Conservation (phyloP, 2,113 vertebrate genomes). For the Carassius carassius region DNA sequence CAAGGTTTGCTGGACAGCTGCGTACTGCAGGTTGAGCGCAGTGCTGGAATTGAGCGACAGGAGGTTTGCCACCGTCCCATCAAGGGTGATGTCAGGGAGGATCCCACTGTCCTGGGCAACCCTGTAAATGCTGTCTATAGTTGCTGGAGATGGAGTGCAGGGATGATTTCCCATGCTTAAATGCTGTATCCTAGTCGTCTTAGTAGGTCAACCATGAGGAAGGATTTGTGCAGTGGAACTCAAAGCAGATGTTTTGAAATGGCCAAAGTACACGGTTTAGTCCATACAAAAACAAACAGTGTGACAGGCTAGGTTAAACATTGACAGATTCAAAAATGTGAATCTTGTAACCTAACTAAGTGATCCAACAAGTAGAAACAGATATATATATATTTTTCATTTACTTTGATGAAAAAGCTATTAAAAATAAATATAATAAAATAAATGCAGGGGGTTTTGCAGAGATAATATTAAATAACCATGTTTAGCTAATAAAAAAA, state of each 20-base stretch:
- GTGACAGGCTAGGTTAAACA: conserved; percentile 49
- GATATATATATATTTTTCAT: neutral
- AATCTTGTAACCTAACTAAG: neutral
- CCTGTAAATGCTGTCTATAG: conserved; percentile 69
- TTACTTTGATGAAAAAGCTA: neutral
- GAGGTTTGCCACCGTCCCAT: conserved; percentile 66
- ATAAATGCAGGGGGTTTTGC: too few species aligned
- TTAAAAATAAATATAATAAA: too few species aligned
- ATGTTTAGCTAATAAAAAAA: too few species aligned
- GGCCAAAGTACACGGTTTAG: conserved; percentile 31
- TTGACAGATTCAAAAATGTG: conserved; percentile 19
- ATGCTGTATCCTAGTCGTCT: neutral
- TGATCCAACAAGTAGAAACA: neutral
- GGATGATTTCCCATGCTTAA: conserved; percentile 55
- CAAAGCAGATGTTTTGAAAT: neutral
- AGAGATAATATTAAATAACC: too few species aligned
- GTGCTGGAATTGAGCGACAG: conserved; percentile 72
- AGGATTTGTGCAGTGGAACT: neutral
- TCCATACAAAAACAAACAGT: conserved; percentile 37
- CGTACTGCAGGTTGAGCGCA: conserved; percentile 66
- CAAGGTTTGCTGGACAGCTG: conserved; percentile 62
- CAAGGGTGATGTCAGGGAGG: conserved; percentile 73
- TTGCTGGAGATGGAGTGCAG: conserved; percentile 64
- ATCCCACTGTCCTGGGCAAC: conserved; percentile 66
- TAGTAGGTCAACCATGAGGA: conserved; percentile 4